Evolutionary conservation across 2,113 vertebrate genomes (phyloP).

Genomic region (Mohoua ochrocephala): DNA sequence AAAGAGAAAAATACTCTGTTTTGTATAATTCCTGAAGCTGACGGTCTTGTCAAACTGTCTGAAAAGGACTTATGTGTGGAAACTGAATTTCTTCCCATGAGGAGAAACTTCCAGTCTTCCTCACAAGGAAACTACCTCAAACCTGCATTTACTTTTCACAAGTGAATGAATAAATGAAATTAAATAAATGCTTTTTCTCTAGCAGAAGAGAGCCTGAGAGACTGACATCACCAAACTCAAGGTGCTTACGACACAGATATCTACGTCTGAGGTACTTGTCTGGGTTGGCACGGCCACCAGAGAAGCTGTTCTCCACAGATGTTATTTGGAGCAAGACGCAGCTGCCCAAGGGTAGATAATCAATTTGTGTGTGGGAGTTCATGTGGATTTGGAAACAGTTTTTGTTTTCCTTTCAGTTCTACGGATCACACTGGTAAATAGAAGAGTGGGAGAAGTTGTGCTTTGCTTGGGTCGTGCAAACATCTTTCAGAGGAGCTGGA

Average conservation of each 20-base stretch:
- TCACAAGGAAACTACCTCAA: background rate
- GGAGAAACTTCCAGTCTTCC: background rate
- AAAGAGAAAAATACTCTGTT: background rate
- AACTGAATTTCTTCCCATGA: rapidly evolving
- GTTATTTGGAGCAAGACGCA: rapidly evolving
- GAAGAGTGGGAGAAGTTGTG: background rate
- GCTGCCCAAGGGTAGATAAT: background rate
- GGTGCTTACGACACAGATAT: background rate
- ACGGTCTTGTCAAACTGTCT: background rate
- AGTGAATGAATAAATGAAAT: background rate
- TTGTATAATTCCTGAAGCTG: background rate
- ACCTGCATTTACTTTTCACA: background rate
- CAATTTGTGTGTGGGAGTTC: background rate
- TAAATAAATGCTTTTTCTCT: background rate
- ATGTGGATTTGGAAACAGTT: background rate
- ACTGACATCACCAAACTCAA: background rate
- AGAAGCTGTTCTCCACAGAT: background rate
- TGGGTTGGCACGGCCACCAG: background rate
- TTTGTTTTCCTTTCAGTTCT: background rate
- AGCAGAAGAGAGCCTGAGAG: background rate
- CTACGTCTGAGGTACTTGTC: background rate
- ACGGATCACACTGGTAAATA: background rate
- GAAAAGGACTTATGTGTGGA: background rate
- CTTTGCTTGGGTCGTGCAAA: rapidly evolving
- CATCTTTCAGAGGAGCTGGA: background rate